Conservation (phyloP, 1,140 invertebrate genomes). For the Schlechtendalia chinensis region DNA sequence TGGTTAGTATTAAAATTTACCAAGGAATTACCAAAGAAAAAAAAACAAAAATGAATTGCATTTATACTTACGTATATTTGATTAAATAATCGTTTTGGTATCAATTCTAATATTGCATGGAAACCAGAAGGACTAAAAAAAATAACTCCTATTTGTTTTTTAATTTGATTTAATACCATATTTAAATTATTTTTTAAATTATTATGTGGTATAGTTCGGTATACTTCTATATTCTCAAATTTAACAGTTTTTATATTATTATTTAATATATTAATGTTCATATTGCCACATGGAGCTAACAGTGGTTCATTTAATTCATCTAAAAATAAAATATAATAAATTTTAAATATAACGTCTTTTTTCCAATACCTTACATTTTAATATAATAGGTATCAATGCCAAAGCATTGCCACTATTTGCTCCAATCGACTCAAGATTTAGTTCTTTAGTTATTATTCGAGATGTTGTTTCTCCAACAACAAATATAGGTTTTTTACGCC, state of each 20-base stretch:
- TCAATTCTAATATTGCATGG: constrained; percentile 18
- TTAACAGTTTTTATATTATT: constrained; percentile 35
- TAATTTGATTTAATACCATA: constrained; percentile 5
- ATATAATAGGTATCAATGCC: constrained; percentile 32
- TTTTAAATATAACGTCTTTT: background rate
- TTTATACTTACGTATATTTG: constrained; percentile 35
- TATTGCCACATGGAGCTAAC: constrained; percentile 33
- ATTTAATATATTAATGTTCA: constrained; percentile 39
- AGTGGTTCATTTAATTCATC: constrained; percentile 34
- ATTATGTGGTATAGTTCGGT: constrained; percentile 27
- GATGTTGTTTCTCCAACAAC: constrained; percentile 44
- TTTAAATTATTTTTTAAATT: constrained; percentile 35
- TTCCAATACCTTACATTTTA: constrained; percentile 27
- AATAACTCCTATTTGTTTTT: constrained; percentile 22
- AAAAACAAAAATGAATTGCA: no score
- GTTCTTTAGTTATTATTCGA: constrained; percentile 7
- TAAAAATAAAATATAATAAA: constrained; percentile 19
- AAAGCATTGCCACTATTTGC: constrained; percentile 41
- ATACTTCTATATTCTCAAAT: constrained; percentile 43
- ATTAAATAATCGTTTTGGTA: constrained; percentile 17
- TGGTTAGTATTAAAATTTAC: no score
- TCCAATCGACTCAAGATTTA: constrained; percentile 10
- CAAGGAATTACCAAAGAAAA: no score
- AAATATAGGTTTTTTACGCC: constrained; percentile 36
- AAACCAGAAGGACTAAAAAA: constrained; percentile 47